Percentiles rank a stretch among this genome's conserved stretches.
Evolutionary conservation across 2,888 invertebrate genomes (phyloP).

Genomic region (Drosophila parthenogenetica): DNA sequence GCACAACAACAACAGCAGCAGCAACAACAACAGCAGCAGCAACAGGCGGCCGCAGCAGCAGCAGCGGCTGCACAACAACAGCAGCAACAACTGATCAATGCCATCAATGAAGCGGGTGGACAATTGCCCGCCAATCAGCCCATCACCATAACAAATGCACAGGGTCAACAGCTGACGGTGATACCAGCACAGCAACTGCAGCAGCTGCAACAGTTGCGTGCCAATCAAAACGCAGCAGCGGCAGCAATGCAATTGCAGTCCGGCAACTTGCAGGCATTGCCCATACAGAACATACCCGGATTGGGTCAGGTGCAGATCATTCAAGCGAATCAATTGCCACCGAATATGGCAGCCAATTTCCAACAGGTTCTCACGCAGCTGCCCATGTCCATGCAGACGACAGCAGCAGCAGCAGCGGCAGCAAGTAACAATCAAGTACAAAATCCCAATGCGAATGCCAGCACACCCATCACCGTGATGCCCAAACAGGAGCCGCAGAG

Average conservation of each 20-base stretch:
- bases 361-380: constrained; percentile 76
- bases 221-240: constrained; percentile 62
- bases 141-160: constrained; percentile 90
- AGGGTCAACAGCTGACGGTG: constrained; percentile 93
- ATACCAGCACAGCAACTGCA: constrained; percentile 90
- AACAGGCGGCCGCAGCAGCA: constrained; percentile 54
- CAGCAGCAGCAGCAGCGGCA: constrained; percentile 22
- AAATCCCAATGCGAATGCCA: constrained; percentile 72
- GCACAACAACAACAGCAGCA: constrained; percentile 56
- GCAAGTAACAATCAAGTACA: constrained; percentile 37
- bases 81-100: constrained; percentile 81
- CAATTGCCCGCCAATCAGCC: constrained; percentile 86
- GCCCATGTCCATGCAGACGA: constrained; percentile 61
- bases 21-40: constrained; percentile 49
- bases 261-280: constrained; percentile 87
- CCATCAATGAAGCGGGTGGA: constrained; percentile 79
- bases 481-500: constrained; percentile 83
- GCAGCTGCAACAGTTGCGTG: constrained; percentile 75
- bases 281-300: constrained; percentile 92
- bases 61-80: constrained; percentile 47
- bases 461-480: constrained; percentile 50
- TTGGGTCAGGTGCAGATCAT: constrained; percentile 91
- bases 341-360: constrained; percentile 82
- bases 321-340: constrained; percentile 85
- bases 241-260: constrained; percentile 80